Evolutionary conservation across 2,113 vertebrate species (phyloP).

Genomic region (Myrmecobius fasciatus): DNA sequence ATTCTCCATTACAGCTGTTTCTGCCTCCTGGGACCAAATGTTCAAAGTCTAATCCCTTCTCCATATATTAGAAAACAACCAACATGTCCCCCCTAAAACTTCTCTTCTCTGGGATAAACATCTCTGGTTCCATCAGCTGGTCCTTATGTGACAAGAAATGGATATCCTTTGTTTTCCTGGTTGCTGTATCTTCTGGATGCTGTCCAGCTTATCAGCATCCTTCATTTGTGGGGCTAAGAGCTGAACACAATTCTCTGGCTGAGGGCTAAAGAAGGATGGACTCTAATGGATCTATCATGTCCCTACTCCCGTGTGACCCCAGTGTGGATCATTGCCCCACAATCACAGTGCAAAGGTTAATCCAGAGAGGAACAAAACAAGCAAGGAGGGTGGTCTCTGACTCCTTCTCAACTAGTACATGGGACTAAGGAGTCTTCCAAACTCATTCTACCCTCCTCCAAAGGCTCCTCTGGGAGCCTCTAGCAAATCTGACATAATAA

Average conservation of each 20-base stretch:
- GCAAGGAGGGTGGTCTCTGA: too few relatives aligned
- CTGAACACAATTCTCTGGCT: neutral
- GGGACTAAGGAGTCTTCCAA: too few relatives aligned
- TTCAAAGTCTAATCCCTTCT: neutral
- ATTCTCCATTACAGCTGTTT: neutral
- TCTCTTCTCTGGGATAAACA: neutral
- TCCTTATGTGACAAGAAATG: neutral
- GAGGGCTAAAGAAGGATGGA: neutral
- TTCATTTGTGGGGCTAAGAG: neutral
- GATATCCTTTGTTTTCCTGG: neutral
- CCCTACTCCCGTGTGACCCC: neutral
- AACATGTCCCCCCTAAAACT: neutral
- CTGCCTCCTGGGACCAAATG: neutral
- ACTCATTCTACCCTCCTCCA: neutral
- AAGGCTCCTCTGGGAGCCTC: neutral
- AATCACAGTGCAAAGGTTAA: neutral
- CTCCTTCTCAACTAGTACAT: too few relatives aligned
- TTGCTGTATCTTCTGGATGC: neutral
- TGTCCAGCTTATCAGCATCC: neutral
- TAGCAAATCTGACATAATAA: neutral
- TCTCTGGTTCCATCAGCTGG: neutral
- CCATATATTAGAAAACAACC: neutral
- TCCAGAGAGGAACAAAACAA: too few relatives aligned
- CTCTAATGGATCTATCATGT: too few relatives aligned
- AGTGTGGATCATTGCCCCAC: neutral